Conservation (phyloP, 2,888 invertebrate genomes). For the Trimorus sp. region DNA sequence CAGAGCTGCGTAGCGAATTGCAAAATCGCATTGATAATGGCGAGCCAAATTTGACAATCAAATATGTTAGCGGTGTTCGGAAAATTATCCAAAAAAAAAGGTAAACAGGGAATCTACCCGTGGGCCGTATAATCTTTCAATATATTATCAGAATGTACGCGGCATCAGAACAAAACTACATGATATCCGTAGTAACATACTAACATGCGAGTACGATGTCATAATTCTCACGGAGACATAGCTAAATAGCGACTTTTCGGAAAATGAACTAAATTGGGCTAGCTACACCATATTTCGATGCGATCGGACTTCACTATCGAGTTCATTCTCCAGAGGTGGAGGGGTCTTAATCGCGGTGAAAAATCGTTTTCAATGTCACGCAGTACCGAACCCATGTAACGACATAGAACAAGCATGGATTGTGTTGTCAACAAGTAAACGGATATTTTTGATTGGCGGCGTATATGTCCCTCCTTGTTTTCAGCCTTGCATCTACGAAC, state of each 20-base stretch:
- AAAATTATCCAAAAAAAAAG: neutral
- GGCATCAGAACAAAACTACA: neutral
- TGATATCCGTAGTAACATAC: neutral
- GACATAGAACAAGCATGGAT: neutral
- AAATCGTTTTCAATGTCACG: neutral
- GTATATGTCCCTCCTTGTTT: conserved; percentile 7
- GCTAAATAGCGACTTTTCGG: neutral
- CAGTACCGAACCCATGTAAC: neutral
- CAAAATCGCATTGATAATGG: neutral
- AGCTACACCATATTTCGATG: conserved; percentile 5
- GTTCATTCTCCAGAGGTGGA: conserved; percentile 4
- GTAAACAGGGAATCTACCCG: neutral
- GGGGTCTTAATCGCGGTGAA: conserved; percentile 4
- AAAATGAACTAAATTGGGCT: neutral
- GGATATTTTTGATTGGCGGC: neutral
- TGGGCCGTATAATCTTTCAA: neutral
- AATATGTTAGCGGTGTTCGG: neutral
- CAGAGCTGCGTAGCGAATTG: neutral
- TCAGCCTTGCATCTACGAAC: neutral
- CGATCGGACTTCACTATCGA: too few relatives aligned
- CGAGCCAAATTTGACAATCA: neutral
- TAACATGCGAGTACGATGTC: neutral
- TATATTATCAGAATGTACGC: neutral
- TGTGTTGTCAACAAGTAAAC: neutral
- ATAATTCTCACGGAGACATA: neutral